Conservation (phyloP, 2,113 vertebrate species). For the Cololabis saira region DNA sequence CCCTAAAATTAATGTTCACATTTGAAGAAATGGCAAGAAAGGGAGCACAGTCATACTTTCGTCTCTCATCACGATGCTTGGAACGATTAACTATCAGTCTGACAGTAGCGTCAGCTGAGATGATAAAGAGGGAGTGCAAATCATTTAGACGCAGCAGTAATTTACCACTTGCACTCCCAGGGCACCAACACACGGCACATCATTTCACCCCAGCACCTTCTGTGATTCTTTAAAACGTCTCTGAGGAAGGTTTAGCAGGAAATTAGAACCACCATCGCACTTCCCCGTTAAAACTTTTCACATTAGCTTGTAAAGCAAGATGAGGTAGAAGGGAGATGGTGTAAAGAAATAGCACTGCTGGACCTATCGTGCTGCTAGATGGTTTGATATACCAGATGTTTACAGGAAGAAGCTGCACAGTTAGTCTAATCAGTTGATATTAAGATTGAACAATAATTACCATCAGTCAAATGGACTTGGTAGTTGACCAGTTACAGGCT, state of each 20-base stretch:
- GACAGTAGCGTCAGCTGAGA: constrained; percentile 38
- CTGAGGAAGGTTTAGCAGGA: constrained; percentile 41
- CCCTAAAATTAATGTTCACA: constrained; percentile 19
- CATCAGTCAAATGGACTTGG: neutral
- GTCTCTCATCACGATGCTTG: constrained; percentile 45
- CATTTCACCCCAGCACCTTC: constrained; percentile 25
- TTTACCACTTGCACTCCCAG: constrained; percentile 18
- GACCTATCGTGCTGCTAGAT: constrained; percentile 22
- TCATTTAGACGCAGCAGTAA: constrained; percentile 39
- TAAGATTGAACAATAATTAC: neutral
- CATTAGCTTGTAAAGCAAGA: neutral
- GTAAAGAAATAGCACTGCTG: constrained; percentile 19
- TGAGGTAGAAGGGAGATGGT: constrained; percentile 30
- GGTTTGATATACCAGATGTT: constrained; percentile 25
- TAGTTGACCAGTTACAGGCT: no score
- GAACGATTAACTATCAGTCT: constrained; percentile 23
- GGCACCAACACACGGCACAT: constrained; percentile 1
- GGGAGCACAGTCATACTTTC: constrained; percentile 22
- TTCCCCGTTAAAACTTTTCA: constrained; percentile 18
- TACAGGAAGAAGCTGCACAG: constrained; percentile 18
- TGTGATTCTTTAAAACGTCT: constrained; percentile 26
- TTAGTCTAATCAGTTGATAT: no score
- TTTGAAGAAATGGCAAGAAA: constrained; percentile 13
- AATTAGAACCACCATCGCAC: constrained; percentile 33
- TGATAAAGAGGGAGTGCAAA: constrained; percentile 32